Conservation (phyloP, 2,888 invertebrate genomes). For the Aporophyla nigra region DNA sequence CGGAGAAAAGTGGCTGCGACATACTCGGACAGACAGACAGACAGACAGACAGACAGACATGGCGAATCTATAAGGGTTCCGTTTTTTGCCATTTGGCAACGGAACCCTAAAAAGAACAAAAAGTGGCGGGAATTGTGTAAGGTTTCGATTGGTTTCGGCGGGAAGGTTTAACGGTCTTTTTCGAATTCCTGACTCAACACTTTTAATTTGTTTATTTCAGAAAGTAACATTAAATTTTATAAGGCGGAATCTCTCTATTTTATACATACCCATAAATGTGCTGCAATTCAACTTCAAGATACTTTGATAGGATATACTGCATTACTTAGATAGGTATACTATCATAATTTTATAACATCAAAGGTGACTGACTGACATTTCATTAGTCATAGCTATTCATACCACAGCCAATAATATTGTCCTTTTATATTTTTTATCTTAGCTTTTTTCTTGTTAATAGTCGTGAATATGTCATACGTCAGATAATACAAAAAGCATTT, state of each 20-base stretch:
- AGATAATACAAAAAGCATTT: conserved; percentile 71
- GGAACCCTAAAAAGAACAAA: conserved; percentile 67
- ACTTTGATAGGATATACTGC: background rate
- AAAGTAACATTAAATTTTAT: background rate
- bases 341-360: conserved; percentile 31
- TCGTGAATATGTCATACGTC: conserved; percentile 51
- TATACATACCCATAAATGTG: background rate
- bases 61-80: no score
- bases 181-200: conserved; percentile 13
- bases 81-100: no score
- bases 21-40: no score
- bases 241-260: background rate
- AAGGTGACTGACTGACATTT: conserved; percentile 60
- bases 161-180: conserved; percentile 46
- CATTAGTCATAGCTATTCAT: conserved; percentile 48
- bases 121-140: conserved; percentile 70
- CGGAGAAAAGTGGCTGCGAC: no score
- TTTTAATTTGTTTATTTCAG: background rate
- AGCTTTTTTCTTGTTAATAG: conserved; percentile 51
- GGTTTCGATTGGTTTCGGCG: conserved; percentile 68
- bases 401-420: conserved; percentile 36
- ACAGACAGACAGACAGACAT: no score
- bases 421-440: conserved; percentile 69
- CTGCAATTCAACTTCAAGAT: background rate
- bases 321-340: conserved; percentile 3